A percentile compares a stretch with the other conserved stretches of the same genome.
phyloP scores from a whole-genome alignment of 2,888 invertebrate genomes.

The Arenicola marina region DNA sequence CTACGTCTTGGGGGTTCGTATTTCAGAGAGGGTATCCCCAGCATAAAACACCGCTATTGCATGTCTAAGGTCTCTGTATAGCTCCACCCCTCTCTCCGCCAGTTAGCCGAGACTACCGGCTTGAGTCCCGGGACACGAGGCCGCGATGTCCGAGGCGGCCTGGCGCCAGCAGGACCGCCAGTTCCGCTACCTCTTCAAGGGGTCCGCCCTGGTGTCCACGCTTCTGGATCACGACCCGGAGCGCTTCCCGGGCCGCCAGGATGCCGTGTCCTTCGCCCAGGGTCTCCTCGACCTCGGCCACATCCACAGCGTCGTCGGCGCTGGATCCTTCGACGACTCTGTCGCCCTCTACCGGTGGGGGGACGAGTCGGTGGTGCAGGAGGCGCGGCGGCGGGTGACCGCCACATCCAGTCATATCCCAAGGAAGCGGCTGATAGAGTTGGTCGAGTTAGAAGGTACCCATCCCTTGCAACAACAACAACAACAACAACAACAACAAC shows the following conservation, averaged over 20 bases:
- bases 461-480: background rate
- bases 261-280: constrained; percentile 46
- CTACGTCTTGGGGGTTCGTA: too few relatives aligned
- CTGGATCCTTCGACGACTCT: constrained; percentile 49
- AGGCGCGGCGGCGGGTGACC: constrained; percentile 12
- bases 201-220: constrained; percentile 50
- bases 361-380: constrained; percentile 22
- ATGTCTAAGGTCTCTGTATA: too few relatives aligned
- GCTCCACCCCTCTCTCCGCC: too few relatives aligned
- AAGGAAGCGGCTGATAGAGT: constrained; percentile 17
- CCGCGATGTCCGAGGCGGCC: too few relatives aligned
- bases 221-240: constrained; percentile 45
- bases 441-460: constrained; percentile 18
- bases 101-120: too few relatives aligned
- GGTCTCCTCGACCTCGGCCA: constrained; percentile 48
- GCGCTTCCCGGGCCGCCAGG: constrained; percentile 39
- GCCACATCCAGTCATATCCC: constrained; percentile 22
- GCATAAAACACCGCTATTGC: too few relatives aligned
- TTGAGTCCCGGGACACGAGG: too few relatives aligned
- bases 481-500: background rate
- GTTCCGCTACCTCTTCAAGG: constrained; percentile 40
- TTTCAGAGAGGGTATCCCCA: too few relatives aligned
- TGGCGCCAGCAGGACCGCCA: background rate
- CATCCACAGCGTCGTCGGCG: constrained; percentile 46
- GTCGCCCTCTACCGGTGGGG: constrained; percentile 44